Evolutionary conservation across 2,797 vertebrate genomes (phyloP).

Genomic region (Phoxinus dragarum): DNA sequence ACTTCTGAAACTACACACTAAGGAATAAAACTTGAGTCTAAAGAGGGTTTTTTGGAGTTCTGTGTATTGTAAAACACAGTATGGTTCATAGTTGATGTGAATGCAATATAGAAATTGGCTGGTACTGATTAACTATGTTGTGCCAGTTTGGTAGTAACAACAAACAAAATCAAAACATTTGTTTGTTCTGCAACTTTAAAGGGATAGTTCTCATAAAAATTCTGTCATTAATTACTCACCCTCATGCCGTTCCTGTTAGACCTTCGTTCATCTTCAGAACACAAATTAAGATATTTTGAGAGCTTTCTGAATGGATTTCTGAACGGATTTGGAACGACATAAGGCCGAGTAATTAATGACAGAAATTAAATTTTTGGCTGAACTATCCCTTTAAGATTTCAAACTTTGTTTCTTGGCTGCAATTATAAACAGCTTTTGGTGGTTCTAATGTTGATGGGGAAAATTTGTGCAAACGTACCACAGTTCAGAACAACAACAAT

Average conservation of each 20-base stretch:
- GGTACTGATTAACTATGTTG: background rate
- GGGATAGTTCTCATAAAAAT: too few species aligned
- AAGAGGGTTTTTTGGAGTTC: background rate
- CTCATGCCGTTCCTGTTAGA: too few species aligned
- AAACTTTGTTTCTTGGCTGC: background rate
- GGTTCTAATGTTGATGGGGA: background rate
- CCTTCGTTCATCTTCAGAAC: too few species aligned
- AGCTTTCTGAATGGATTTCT: too few species aligned
- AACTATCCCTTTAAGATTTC: background rate
- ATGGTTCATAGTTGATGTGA: background rate
- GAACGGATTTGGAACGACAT: too few species aligned
- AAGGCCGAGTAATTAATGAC: too few species aligned
- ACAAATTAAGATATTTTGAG: too few species aligned
- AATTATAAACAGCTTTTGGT: slow-evolving; percentile 2
- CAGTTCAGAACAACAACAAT: background rate
- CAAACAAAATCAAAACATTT: background rate
- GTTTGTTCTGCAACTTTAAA: background rate
- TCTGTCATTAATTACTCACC: too few species aligned
- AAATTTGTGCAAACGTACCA: background rate
- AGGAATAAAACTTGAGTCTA: background rate
- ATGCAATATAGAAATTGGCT: background rate
- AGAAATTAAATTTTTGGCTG: too few species aligned
- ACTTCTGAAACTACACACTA: background rate
- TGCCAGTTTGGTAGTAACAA: background rate
- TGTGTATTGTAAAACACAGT: background rate